Conservation (phyloP, 2,797 vertebrate genomes). For the Anabacerthia variegaticeps region DNA sequence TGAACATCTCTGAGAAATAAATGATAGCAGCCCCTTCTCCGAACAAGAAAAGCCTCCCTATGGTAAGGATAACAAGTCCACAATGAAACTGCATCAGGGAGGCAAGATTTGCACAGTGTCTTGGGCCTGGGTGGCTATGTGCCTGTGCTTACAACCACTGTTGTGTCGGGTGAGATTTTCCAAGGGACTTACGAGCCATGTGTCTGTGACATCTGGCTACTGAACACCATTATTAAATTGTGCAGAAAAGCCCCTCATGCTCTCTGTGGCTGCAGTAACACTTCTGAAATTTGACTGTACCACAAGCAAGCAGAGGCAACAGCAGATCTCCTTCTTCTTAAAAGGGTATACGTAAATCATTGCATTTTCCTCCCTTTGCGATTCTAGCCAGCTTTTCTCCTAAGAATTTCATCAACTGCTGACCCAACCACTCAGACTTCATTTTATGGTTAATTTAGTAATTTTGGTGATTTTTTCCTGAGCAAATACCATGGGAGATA, state of each 20-base stretch:
- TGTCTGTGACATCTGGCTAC: background rate
- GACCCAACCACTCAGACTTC: background rate
- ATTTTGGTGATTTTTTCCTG: background rate
- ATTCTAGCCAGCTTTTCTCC: background rate
- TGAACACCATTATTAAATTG: background rate
- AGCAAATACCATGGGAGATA: background rate
- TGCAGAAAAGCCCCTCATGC: background rate
- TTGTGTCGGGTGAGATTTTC: background rate
- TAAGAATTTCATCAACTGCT: background rate
- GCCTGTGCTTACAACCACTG: background rate
- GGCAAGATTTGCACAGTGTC: background rate
- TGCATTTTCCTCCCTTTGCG: background rate
- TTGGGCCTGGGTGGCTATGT: background rate
- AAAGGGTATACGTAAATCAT: background rate
- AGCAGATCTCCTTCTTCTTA: background rate
- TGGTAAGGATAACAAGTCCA: background rate
- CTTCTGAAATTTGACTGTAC: background rate
- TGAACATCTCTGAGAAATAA: background rate
- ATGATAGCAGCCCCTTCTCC: background rate
- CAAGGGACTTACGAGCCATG: accelerated
- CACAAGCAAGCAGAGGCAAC: background rate
- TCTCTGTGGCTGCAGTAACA: background rate
- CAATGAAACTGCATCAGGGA: accelerated
- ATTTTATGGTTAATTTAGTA: background rate
- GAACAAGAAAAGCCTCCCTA: background rate